phyloP scores from a whole-genome alignment of 2,113 vertebrate species.

The Heterotis niloticus region DNA sequence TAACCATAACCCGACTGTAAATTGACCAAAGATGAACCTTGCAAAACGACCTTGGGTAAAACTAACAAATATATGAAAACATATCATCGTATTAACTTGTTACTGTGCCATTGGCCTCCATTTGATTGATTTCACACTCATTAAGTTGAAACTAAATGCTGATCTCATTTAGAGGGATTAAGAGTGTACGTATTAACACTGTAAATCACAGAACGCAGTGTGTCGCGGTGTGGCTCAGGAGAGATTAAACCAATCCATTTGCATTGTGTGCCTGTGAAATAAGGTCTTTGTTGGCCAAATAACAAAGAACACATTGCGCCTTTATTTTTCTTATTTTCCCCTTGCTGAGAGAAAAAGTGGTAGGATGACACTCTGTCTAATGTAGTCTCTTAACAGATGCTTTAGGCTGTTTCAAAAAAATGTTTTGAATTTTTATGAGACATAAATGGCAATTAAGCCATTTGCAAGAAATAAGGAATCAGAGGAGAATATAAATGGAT shows the following conservation, averaged over 20 bases:
- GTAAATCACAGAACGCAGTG: not conserved
- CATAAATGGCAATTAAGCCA: slow-evolving; percentile 25
- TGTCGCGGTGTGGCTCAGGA: not conserved
- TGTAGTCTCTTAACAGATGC: slow-evolving; percentile 15
- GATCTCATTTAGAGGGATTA: not conserved
- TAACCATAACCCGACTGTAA: not conserved
- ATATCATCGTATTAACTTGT: not conserved
- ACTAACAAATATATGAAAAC: not conserved
- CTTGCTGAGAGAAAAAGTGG: slow-evolving; percentile 2
- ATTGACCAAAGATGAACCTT: not conserved
- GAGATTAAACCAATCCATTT: slow-evolving; percentile 1
- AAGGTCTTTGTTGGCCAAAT: not conserved
- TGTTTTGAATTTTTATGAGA: slow-evolving; percentile 22
- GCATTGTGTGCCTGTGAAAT: not conserved
- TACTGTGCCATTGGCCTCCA: not conserved
- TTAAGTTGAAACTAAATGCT: slow-evolving; percentile 6
- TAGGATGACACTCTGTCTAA: not conserved
- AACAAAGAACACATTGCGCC: not conserved
- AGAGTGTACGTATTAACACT: not conserved
- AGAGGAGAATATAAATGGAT: slow-evolving; percentile 19
- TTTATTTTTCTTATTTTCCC: slow-evolving; percentile 1
- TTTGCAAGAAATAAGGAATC: slow-evolving; percentile 2
- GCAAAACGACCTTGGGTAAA: not conserved
- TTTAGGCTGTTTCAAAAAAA: slow-evolving; percentile 15
- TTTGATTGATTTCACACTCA: slow-evolving; percentile 13